Conservation (phyloP, 2,113 vertebrate genomes). For the Clarias batrachus region DNA sequence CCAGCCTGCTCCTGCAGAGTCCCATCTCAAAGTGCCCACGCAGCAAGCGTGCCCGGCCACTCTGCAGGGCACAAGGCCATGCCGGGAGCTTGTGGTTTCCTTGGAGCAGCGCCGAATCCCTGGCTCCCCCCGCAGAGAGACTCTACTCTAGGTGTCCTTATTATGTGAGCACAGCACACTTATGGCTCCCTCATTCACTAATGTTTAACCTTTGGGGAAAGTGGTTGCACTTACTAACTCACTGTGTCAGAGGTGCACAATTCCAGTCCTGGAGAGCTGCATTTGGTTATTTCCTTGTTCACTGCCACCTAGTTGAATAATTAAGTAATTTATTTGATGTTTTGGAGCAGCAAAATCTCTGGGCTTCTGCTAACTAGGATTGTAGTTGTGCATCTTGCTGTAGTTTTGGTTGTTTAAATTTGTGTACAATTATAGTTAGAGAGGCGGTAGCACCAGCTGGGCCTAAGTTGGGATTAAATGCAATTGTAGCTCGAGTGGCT, state of each 20-base stretch:
- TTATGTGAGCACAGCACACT: constrained; percentile 66
- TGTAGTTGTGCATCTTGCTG: background rate
- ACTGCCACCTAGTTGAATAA: too few species aligned
- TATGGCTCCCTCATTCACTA: constrained; percentile 44
- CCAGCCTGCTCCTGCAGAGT: constrained; percentile 50
- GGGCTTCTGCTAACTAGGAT: background rate
- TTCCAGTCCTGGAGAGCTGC: background rate
- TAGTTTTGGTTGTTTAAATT: constrained; percentile 7
- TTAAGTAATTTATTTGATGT: background rate
- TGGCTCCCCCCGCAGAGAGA: constrained; percentile 66
- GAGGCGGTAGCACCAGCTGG: background rate
- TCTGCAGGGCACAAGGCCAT: constrained; percentile 33
- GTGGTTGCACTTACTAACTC: constrained; percentile 45
- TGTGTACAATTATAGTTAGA: background rate
- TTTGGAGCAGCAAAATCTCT: background rate
- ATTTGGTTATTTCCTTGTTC: constrained; percentile 5
- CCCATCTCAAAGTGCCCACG: constrained; percentile 25
- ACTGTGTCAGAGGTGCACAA: constrained; percentile 14
- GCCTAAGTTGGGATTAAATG: background rate
- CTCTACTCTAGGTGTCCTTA: constrained; percentile 62
- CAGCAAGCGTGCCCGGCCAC: constrained; percentile 12
- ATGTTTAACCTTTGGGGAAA: constrained; percentile 32
- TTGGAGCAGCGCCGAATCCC: constrained; percentile 54
- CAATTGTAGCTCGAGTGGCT: background rate
- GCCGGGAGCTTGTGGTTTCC: constrained; percentile 46